Evolutionary conservation across 2,797 vertebrate genomes (phyloP).

Genomic region (Carcharodon carcharias): DNA sequence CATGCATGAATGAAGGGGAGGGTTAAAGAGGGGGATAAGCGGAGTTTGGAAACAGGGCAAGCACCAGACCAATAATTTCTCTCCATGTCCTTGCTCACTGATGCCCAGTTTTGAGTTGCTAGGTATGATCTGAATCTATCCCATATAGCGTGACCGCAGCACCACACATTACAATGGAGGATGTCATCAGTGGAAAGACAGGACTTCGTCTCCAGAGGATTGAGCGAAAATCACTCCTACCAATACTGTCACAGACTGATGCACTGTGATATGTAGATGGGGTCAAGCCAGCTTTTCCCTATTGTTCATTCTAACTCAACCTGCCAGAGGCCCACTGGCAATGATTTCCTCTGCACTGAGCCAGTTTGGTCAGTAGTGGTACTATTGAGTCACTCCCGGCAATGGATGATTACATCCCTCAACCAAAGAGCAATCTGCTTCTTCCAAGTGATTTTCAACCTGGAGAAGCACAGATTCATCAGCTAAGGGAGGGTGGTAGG

Average conservation of each 20-base stretch:
- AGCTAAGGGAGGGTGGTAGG: neutral
- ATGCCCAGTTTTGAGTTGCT: neutral
- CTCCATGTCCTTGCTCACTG: too few species aligned
- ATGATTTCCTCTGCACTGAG: too few species aligned
- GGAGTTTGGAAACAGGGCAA: too few species aligned
- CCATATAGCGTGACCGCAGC: neutral
- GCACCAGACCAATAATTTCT: too few species aligned
- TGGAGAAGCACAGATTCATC: neutral
- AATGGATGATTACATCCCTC: too few species aligned
- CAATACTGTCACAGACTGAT: neutral
- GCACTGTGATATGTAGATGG: neutral
- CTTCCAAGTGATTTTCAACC: neutral
- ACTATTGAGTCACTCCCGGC: too few species aligned
- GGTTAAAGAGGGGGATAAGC: too few species aligned
- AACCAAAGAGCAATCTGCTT: neutral
- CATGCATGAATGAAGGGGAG: too few species aligned
- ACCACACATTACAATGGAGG: neutral
- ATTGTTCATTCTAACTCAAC: neutral
- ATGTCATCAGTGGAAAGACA: neutral
- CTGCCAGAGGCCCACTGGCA: neutral
- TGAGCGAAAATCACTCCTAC: neutral
- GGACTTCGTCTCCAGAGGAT: neutral
- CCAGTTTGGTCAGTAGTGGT: too few species aligned
- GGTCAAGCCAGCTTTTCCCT: neutral
- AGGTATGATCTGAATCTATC: neutral